These are phyloP conservation scores for Zaprionus obscuricornis DNA, from an alignment of 2,888 invertebrate genomes.

Conservation along the genomic window DNA sequence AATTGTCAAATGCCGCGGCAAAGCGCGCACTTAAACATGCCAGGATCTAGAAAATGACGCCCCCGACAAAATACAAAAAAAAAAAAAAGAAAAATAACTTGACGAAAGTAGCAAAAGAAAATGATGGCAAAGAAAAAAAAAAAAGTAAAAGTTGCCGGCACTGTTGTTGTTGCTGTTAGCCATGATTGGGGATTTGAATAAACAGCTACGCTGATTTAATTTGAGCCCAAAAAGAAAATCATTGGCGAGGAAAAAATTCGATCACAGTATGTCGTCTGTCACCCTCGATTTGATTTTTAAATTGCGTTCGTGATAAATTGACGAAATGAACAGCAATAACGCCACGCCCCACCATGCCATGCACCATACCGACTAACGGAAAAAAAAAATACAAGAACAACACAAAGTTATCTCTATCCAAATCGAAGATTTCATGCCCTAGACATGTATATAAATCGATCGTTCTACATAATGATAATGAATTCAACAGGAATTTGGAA, in stretches of 20 bases:
- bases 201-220: conserved; percentile 83
- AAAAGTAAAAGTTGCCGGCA: conserved; percentile 54
- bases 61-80: conserved; percentile 17
- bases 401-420: too few relatives aligned
- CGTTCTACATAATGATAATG: too few relatives aligned
- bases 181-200: conserved; percentile 81
- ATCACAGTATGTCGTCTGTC: conserved; percentile 78
- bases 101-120: conserved; percentile 50
- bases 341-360: too few relatives aligned
- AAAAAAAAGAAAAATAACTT: conserved; percentile 65
- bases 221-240: conserved; percentile 48
- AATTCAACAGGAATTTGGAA: too few relatives aligned
- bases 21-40: conserved; percentile 76
- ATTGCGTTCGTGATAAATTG: conserved; percentile 81
- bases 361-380: conserved; percentile 21
- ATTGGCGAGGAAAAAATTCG: conserved; percentile 64
- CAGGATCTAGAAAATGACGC: conserved; percentile 44
- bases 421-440: neutral
- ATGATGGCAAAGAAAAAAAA: conserved; percentile 23
- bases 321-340: conserved; percentile 79
- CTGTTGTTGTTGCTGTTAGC: conserved; percentile 52
- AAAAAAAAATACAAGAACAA: conserved; percentile 8
- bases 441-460: too few relatives aligned
- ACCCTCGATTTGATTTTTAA: conserved; percentile 81
- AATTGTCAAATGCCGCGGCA: conserved; percentile 80